Base-by-base conservation (phyloP, 2,888 invertebrate genomes). In the Patella ulyssiponensis region DNA sequence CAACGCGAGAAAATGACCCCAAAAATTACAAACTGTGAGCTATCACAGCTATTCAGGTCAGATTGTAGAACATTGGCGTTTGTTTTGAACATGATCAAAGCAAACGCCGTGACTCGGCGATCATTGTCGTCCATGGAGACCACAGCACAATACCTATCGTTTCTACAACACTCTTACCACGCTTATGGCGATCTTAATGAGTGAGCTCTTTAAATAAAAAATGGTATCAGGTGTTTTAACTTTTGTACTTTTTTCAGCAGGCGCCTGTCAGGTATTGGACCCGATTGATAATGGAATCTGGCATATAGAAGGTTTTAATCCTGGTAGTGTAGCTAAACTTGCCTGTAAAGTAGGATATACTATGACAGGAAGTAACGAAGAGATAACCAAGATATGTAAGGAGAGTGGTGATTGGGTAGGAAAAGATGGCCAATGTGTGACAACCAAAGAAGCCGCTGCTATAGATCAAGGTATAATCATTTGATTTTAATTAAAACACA, bases 321-420 rank as follows among this genome's bases (percentile, higher is more conserved):
- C 64, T 20, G 64, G 64, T 3, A 64, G 64, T 64, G 3, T 64
- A 23, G 64, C 64, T 20, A 64, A 20, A 20, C 64, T 64, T 20
- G 23, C 64, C 64, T 64, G 64, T 64, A 64, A 64, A 23, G 64
- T 23, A 64, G 64, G 64, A 14, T 64, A 64, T 23, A 64, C 64
- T 9, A 11, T 64, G 64, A 64, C 23, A 12, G 64, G 64, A 64
- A 64, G 64, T 64, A 23, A 64, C 23, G 64, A 23, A 20, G 23
- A 64, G 9, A 14, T 23, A 64, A 20, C 20, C 3, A 64, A 64
- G 64, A 64, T 64, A 23, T 64, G 64, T 64, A 64, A 64, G 23
- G 64, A 64, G 20, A 20, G 1, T 23, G 64, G 64, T 64, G 64
- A 64, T 11, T 64, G 64, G 64, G 23, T 64, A 4, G 64, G 64